These are phyloP conservation scores for Hymenochirus boettgeri DNA, from an alignment of 2,113 vertebrate species.

Conservation along the genomic window DNA sequence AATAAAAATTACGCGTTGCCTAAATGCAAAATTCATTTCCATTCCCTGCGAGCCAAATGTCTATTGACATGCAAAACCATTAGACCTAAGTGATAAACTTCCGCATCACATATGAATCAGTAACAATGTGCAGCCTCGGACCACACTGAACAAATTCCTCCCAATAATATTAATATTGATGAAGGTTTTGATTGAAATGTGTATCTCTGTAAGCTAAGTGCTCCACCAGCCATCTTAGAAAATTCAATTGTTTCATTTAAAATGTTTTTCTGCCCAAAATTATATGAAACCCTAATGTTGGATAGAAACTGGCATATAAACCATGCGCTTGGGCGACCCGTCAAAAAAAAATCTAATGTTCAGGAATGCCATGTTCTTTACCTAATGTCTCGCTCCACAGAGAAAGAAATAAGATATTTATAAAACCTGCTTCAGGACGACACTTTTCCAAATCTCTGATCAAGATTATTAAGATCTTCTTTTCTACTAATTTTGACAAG, in stretches of 20 bases:
- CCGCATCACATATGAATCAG: conserved; percentile 77
- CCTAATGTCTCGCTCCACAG: conserved; percentile 82
- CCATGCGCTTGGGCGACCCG: conserved; percentile 91
- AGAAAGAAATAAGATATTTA: conserved; percentile 78
- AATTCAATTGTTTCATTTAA: conserved; percentile 98
- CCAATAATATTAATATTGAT: conserved; percentile 97
- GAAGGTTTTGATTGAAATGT: conserved; percentile 98
- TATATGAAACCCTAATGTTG: conserved; percentile 98
- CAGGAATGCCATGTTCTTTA: conserved; percentile 90
- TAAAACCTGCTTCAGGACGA: conserved; percentile 54
- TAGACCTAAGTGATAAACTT: conserved; percentile 85
- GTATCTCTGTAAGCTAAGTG: conserved; percentile 99
- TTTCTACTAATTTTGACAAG: no score
- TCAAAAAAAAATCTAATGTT: conserved; percentile 98
- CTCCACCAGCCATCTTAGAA: conserved; percentile 92
- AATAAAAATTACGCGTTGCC: conserved; percentile 64
- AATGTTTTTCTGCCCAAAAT: conserved; percentile 94
- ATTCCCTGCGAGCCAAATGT: conserved; percentile 78
- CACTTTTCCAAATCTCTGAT: no score
- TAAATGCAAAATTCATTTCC: conserved; percentile 67
- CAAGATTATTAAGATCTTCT: no score
- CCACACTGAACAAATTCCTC: conserved; percentile 77
- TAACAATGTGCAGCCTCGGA: conserved; percentile 85
- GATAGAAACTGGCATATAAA: conserved; percentile 95
- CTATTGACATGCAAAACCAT: conserved; percentile 72